Evolutionary conservation across 2,113 vertebrate genomes (phyloP).

Genomic region (Noturus placidus): DNA sequence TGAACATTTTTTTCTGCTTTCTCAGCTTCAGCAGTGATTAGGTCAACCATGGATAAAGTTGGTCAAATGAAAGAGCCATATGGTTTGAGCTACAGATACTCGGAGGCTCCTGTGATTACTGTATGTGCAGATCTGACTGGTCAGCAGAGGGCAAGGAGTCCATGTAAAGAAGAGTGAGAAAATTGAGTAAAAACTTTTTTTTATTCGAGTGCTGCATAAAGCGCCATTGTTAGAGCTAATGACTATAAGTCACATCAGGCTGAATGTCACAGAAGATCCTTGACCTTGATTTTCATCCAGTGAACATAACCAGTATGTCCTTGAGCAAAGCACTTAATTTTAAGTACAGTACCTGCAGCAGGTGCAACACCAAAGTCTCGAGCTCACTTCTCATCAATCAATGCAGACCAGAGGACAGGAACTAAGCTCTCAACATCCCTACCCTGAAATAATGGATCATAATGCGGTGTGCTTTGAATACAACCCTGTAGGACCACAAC

Average conservation of each 20-base stretch:
- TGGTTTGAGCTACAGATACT: not conserved
- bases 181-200: not conserved
- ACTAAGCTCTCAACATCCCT: conserved; percentile 5
- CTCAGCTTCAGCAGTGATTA: not conserved
- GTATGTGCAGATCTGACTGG: not conserved
- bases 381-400: conserved; percentile 17
- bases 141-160: not conserved
- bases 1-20: not conserved
- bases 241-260: not conserved
- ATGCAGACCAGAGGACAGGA: not conserved
- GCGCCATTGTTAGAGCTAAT: not conserved
- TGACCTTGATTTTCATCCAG: conserved; percentile 5
- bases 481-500: not conserved
- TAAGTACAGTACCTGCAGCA: conserved; percentile 1
- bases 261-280: not conserved
- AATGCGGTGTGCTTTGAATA: not conserved
- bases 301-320: not conserved
- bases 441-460: conserved; percentile 2
- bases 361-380: not conserved
- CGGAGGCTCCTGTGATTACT: not conserved
- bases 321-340: conserved; percentile 1
- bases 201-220: not conserved
- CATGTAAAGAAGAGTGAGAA: not conserved
- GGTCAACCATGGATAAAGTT: not conserved
- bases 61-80: not conserved